phyloP scores from a whole-genome alignment of 2,113 vertebrate genomes.

The Sebastes fasciatus region DNA sequence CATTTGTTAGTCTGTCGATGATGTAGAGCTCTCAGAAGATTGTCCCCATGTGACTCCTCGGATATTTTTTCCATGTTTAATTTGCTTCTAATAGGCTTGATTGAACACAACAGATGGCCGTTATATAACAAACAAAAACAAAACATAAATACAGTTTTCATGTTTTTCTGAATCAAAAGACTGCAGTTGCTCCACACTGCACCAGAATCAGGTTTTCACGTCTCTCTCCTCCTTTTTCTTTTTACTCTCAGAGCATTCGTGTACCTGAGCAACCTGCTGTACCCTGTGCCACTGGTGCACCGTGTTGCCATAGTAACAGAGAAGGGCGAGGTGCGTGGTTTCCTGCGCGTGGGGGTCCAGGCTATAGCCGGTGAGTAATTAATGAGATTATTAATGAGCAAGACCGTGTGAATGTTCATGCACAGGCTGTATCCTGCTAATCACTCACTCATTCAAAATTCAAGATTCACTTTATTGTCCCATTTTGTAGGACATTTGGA shows the following conservation, averaged over 20 bases:
- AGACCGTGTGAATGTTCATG: neutral
- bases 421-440: slow-evolving; percentile 10
- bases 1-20: neutral
- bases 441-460: neutral
- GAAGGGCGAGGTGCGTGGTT: slow-evolving; percentile 96
- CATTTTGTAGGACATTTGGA: neutral
- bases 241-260: slow-evolving; percentile 91
- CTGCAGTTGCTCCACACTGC: slow-evolving; percentile 27
- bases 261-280: slow-evolving; percentile 98
- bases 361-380: slow-evolving; percentile 93
- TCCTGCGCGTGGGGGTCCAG: slow-evolving; percentile 96
- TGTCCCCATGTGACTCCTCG: neutral
- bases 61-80: neutral
- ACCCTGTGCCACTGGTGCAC: slow-evolving; percentile 96
- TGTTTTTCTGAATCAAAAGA: neutral
- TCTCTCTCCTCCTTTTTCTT: slow-evolving; percentile 6
- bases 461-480: neutral
- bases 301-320: slow-evolving; percentile 96
- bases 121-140: neutral
- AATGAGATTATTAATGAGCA: slow-evolving; percentile 52
- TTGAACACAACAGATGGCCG: neutral
- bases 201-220: slow-evolving; percentile 27
- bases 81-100: slow-evolving; percentile 10
- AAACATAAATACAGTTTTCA: neutral
- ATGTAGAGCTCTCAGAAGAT: neutral